Evolutionary conservation across 2,113 vertebrate genomes (phyloP), one percentile per base, ranked within the genome.

Genomic region (Mellivora capensis): DNA sequence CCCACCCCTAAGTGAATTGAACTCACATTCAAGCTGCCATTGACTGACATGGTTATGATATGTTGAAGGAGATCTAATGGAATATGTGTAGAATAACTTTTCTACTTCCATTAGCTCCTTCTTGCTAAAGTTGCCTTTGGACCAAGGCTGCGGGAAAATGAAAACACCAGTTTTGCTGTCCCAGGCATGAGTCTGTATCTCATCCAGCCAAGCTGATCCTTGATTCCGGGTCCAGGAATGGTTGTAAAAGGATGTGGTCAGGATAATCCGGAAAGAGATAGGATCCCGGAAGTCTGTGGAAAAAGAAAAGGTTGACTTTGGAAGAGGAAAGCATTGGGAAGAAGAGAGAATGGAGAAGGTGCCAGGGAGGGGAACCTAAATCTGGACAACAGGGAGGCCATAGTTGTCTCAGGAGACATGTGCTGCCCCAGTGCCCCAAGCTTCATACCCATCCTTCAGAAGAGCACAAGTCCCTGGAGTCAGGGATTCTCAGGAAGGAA

Each of bases 211-310:
- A 2, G 4, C 67, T 13, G 64, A 96, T 52, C 3, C 1, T 29
- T 4, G 42, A 15, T 0, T 13, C 44, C 17, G 13, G 47, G 4
- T 6, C 49, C 49, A 90, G 67, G 59, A 54, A 6, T 0, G 20
- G 21, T 77, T 96, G 7, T 82, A 17, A 52, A 64, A 87, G 0
- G 18, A 59, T 18, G 9, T 21, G 2, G 12, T 84, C 18, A 3
- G 13, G 0, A 52, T 80, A 2, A 54, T 0, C 2, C 1, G 21
- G 31, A 37, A 44, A 11, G 47, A 81, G 7, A 69, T 20, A 4
- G 79, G 37, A 0, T 74, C 29, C 81, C 39, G 14, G 18, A 91
- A n/a, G 29, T 39, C 71, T 74, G 37, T 42, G 37, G 21, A 6
- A 74, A 25, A 42, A 13, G 71, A 42, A 74, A 5, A 74, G 71